phyloP scores from a whole-genome alignment of 2,797 vertebrate species.

The Sarcoramphus papa region DNA sequence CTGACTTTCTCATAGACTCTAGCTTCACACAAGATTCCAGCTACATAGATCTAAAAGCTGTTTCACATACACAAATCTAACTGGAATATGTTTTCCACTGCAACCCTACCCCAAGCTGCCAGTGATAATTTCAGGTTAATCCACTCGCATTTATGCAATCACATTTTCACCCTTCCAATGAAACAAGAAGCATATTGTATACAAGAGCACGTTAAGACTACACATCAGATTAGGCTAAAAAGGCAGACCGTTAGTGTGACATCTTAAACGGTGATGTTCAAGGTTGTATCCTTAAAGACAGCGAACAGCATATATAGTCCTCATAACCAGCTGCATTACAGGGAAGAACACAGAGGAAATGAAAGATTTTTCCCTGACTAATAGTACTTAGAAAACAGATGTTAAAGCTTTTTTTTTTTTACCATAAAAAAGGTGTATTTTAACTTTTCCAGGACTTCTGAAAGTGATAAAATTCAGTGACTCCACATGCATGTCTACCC shows the following conservation, averaged over 20 bases:
- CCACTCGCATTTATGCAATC: neutral
- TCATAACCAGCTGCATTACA: neutral
- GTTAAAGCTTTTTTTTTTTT: neutral
- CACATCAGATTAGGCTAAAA: neutral
- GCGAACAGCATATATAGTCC: accelerated
- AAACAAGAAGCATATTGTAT: neutral
- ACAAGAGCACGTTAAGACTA: neutral
- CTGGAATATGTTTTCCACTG: neutral
- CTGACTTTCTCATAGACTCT: neutral
- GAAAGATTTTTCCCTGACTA: neutral
- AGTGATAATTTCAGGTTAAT: neutral
- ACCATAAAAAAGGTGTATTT: neutral
- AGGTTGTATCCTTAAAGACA: neutral
- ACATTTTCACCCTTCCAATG: neutral
- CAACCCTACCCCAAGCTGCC: neutral
- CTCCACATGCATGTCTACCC: accelerated
- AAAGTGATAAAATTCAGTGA: neutral
- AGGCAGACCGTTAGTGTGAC: neutral
- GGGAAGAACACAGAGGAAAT: neutral
- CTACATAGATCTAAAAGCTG: neutral
- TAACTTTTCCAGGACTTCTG: neutral
- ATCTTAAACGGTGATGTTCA: neutral
- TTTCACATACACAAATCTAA: neutral
- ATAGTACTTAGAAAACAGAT: neutral
- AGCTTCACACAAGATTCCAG: neutral